phyloP scores from a whole-genome alignment of 2,888 invertebrate genomes.

The Mermis nigrescens region DNA sequence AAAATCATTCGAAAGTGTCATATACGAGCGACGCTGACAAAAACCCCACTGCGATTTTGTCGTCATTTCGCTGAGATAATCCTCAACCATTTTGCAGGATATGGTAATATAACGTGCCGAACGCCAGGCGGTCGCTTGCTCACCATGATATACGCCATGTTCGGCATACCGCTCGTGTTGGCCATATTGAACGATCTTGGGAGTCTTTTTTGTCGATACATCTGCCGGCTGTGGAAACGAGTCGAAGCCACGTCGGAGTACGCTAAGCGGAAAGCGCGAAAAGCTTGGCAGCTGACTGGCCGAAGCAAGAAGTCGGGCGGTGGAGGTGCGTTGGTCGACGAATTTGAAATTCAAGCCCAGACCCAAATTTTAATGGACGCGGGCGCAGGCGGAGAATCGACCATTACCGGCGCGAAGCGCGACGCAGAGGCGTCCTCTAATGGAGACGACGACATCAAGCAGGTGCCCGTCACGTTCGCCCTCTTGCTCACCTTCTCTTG shows the following conservation, averaged over 20 bases:
- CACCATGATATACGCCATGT: slow-evolving; percentile 73
- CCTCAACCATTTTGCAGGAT: neutral
- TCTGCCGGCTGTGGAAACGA: neutral
- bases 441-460: neutral
- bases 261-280: neutral
- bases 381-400: neutral
- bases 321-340: neutral
- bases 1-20: no score
- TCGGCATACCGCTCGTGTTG: slow-evolving; percentile 84
- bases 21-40: no score
- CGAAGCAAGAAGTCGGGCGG: neutral
- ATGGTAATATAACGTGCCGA: slow-evolving; percentile 79
- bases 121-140: slow-evolving; percentile 62
- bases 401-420: neutral
- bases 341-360: neutral
- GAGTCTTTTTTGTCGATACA: slow-evolving; percentile 48
- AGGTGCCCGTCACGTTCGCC: slow-evolving; percentile 73
- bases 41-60: no score
- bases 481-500: slow-evolving; percentile 60
- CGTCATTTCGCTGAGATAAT: no score
- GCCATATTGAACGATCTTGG: slow-evolving; percentile 85
- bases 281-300: neutral
- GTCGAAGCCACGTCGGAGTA: neutral
- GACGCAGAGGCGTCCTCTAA: neutral
- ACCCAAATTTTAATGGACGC: neutral